A percentile compares a stretch with the other conserved stretches of the same genome.
Evolutionary conservation across 2,113 vertebrate species (phyloP).

Genomic region (Leptobrachium leishanense): DNA sequence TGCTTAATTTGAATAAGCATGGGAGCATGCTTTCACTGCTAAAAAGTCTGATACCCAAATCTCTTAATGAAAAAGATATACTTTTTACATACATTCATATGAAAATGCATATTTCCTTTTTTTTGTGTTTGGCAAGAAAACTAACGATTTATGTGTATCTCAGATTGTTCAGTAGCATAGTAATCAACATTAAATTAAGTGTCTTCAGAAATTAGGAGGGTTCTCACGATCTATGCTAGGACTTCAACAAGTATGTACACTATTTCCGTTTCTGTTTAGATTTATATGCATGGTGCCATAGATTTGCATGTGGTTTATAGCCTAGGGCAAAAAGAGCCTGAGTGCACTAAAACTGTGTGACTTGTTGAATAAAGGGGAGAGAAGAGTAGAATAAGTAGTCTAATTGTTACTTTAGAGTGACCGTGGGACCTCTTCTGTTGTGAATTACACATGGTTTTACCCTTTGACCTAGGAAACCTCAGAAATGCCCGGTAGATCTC

Average conservation of each 20-base stretch:
- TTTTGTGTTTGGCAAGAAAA: constrained; percentile 69
- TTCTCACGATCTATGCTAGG: constrained; percentile 89
- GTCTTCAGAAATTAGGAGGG: constrained; percentile 82
- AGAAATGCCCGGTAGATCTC: constrained; percentile 67
- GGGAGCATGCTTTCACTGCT: too few relatives aligned
- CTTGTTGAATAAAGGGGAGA: constrained; percentile 71
- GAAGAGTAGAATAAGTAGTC: constrained; percentile 73
- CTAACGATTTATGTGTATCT: constrained; percentile 73
- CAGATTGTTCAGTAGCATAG: constrained; percentile 67
- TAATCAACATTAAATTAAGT: constrained; percentile 86
- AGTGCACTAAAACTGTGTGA: constrained; percentile 68
- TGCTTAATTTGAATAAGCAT: not conserved
- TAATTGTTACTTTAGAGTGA: constrained; percentile 80
- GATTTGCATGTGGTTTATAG: constrained; percentile 78
- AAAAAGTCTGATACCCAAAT: too few relatives aligned
- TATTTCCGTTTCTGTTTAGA: constrained; percentile 81
- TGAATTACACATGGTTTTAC: constrained; percentile 79
- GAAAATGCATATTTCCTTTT: constrained; percentile 40
- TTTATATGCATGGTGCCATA: constrained; percentile 80
- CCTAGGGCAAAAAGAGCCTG: constrained; percentile 67
- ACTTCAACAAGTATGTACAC: constrained; percentile 79
- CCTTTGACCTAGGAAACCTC: constrained; percentile 75
- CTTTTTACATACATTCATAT: not conserved
- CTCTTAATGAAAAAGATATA: too few relatives aligned
- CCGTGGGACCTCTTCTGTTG: constrained; percentile 77